Conservation (phyloP, 2,888 invertebrate genomes). For the Ephialtes manifestator region DNA sequence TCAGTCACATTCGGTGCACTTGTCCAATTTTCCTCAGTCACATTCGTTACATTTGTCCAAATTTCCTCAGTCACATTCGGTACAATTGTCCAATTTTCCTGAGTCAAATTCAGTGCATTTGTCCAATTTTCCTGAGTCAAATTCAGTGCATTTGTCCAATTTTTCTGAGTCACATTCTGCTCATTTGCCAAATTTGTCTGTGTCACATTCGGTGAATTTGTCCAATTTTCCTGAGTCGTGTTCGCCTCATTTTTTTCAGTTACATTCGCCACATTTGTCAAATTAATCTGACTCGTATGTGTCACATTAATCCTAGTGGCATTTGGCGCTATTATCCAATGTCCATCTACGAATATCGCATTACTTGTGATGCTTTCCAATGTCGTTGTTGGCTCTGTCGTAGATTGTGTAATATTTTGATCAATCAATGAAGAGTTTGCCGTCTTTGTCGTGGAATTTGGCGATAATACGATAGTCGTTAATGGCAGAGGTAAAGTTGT, state of each 20-base stretch:
- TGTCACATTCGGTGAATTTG: neutral
- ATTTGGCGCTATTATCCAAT: neutral
- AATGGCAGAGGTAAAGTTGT: neutral
- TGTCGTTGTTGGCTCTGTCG: neutral
- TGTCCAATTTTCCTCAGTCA: neutral
- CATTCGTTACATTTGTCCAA: neutral
- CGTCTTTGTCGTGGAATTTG: neutral
- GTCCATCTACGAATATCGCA: neutral
- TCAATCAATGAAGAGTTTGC: neutral
- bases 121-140: neutral
- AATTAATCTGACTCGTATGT: neutral
- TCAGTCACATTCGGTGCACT: no score
- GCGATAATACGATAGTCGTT: neutral
- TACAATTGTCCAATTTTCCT: neutral
- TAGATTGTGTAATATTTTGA: neutral
- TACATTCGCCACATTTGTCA: neutral
- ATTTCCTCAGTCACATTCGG: neutral
- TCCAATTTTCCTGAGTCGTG: neutral
- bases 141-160: neutral
- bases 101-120: neutral
- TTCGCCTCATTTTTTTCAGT: neutral
- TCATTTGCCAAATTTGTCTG: neutral
- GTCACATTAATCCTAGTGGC: neutral
- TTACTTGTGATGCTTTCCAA: neutral
- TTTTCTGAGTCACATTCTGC: neutral